Conservation (phyloP, 2,888 invertebrate species). For the Bedellia somnulentella region DNA sequence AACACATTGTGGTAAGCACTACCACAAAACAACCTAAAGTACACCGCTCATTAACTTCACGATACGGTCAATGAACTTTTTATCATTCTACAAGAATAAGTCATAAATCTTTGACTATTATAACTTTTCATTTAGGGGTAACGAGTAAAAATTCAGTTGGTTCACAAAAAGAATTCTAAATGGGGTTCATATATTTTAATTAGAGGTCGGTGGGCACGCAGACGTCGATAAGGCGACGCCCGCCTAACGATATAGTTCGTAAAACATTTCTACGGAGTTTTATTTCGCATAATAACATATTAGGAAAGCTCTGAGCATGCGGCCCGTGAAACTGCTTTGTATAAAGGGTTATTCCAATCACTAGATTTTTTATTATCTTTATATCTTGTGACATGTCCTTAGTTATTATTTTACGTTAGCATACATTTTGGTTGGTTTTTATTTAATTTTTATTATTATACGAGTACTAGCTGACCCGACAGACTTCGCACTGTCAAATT, state of each 20-base stretch:
- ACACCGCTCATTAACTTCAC: no score
- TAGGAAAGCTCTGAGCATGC: conserved; percentile 29
- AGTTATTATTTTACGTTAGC: no score
- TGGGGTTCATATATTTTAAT: conserved; percentile 50
- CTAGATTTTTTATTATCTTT: no score
- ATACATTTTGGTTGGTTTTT: no score
- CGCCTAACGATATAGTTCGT: conserved; percentile 19
- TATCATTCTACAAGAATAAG: background rate
- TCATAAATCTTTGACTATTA: conserved; percentile 2
- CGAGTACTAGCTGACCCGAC: no score
- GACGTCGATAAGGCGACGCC: conserved; percentile 36
- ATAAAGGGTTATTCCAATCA: no score
- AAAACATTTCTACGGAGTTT: conserved; percentile 17
- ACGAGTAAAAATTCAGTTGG: conserved; percentile 25
- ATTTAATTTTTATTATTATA: no score
- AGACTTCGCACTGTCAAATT: no score
- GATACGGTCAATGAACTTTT: background rate
- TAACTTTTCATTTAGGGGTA: conserved; percentile 30
- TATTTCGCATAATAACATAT: conserved; percentile 55
- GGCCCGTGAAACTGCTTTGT: no score
- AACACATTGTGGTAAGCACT: no score
- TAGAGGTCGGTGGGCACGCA: conserved; percentile 37
- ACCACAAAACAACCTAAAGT: no score
- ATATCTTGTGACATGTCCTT: no score
- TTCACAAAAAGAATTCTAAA: conserved; percentile 33